Base-by-base conservation (phyloP, 2,113 vertebrate genomes). In the Antechinus stuartii region DNA sequence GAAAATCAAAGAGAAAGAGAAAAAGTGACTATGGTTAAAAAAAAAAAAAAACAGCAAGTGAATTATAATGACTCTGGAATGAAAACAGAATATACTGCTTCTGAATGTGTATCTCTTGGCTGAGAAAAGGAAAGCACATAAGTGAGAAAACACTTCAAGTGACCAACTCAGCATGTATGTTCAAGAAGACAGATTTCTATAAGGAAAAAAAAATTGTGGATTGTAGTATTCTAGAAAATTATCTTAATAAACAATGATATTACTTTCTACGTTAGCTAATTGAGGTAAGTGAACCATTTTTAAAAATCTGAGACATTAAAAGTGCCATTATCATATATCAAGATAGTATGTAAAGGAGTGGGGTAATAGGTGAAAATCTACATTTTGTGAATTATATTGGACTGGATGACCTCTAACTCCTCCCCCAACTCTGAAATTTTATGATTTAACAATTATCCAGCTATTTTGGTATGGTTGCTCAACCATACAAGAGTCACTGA, bases 1-100 rank as follows among this genome's bases (percentile, higher is more conserved):
- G 96, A 96, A 97, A 84, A 42, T 11, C 68, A 84, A 57, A 97
- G 53, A 98, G n/a, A 97, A 93, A 96, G 91, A 97, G 56, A 92
- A 12, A 95, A 89, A 22, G 14, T 55, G 90, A 89, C 9, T 22
- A 1, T 27, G 54, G 89, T 97, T 96, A 91, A 90, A 91, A 56
- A 92, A 96, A 92, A 96, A n/a, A 25, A 56, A 57, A 57, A 16
- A 1, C 4, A 55, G 4, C 26, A 90, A 93, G 11, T 68, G 26
- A 89, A 92, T 26, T 76, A 26, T 90, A 53, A 94, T 19, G 6
- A 57, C 52, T 84, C 96, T 23, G 92, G 94, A 93, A 56, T 61
- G 27, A 91, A 55, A 90, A 91, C 53, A 8, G 61, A 92, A 2
- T 89, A 54, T 47, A 90, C 91, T 68, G 55, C 26, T 27, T 96